Conservation (phyloP, 1,140 invertebrate genomes). For the Popillia japonica region DNA sequence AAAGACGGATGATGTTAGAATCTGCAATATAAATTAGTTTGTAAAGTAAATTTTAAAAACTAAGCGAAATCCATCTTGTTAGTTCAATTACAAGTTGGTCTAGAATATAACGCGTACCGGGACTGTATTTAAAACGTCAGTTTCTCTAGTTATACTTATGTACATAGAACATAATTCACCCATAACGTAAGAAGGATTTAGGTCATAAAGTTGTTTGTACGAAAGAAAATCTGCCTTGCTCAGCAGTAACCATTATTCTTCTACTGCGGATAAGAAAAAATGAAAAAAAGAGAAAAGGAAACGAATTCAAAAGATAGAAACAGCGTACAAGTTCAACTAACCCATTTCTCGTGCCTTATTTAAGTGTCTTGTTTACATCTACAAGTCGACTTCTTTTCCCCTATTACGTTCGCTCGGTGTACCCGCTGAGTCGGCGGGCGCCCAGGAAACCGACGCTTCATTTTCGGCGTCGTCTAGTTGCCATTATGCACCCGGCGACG, state of each 20-base stretch:
- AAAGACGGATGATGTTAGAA: no score
- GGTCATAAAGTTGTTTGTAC: slow-evolving; percentile 18
- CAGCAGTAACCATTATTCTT: slow-evolving; percentile 1
- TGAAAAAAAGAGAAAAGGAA: neutral
- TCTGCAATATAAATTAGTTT: no score
- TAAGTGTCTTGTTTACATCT: slow-evolving; percentile 38
- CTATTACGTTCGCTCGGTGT: neutral
- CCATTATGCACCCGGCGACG: slow-evolving; percentile 16
- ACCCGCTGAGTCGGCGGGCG: slow-evolving; percentile 30
- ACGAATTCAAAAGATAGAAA: neutral
- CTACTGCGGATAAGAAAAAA: neutral
- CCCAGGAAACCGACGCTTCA: slow-evolving; percentile 17
- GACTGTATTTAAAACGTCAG: no score
- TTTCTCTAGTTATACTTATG: no score
- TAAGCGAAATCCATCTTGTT: no score
- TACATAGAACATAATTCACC: no score
- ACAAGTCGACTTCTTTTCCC: slow-evolving; percentile 4
- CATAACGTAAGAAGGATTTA: neutral
- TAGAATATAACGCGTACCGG: no score
- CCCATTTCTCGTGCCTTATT: slow-evolving; percentile 21
- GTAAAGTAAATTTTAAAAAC: no score
- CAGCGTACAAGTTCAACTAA: slow-evolving; percentile 5
- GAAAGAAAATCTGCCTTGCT: neutral
- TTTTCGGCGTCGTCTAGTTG: slow-evolving; percentile 35
- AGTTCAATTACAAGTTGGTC: no score